A percentile compares a stretch with the other conserved stretches of the same genome.
phyloP scores from a whole-genome alignment of 1,140 invertebrate species.

The Bemisia tabaci region DNA sequence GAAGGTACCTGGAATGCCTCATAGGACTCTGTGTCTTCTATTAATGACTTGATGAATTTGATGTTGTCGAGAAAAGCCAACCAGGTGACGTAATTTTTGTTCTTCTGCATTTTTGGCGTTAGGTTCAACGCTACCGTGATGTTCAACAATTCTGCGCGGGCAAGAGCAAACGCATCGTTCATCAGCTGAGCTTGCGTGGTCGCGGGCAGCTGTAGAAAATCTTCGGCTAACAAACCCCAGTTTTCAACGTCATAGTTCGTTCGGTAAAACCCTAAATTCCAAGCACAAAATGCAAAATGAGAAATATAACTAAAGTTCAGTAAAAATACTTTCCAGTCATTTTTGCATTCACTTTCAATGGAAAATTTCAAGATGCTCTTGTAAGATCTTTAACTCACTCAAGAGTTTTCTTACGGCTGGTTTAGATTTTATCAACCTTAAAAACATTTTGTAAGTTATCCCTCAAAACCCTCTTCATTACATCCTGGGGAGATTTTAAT shows the following conservation, averaged over 20 bases:
- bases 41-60: neutral
- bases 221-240: conserved; percentile 43
- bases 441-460: too few species aligned
- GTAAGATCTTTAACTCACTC: too few species aligned
- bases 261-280: conserved; percentile 41
- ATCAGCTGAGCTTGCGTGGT: conserved; percentile 63
- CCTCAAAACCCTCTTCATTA: too few species aligned
- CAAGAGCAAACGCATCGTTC: conserved; percentile 66
- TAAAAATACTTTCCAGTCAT: too few species aligned
- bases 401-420: too few species aligned
- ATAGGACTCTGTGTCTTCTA: neutral
- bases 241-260: conserved; percentile 57
- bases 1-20: neutral
- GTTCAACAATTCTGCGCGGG: conserved; percentile 31
- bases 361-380: too few species aligned
- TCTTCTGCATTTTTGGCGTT: neutral
- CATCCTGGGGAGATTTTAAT: too few species aligned
- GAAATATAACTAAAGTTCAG: too few species aligned
- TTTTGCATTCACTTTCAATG: too few species aligned
- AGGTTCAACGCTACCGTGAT: neutral
- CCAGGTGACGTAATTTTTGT: neutral
- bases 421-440: too few species aligned
- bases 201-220: conserved; percentile 26
- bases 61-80: neutral
- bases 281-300: neutral